Conservation (phyloP, 1,140 invertebrate species). For the Bombyx mandarina region DNA sequence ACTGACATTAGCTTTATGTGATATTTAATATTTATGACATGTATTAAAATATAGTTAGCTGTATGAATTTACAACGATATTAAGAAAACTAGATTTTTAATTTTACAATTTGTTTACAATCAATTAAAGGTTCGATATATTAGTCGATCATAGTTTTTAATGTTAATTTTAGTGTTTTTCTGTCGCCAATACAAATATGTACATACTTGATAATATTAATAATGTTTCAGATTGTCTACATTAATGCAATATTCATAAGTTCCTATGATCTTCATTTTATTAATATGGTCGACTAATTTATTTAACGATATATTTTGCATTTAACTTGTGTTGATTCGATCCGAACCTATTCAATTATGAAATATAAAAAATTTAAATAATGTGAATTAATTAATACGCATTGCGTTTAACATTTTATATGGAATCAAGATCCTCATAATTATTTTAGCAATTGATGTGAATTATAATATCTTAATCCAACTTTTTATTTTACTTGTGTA, state of each 20-base stretch:
- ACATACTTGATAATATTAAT: not conserved
- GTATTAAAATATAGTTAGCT: conserved; percentile 46
- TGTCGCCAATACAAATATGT: not conserved
- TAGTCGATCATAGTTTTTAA: not conserved
- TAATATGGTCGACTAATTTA: no score
- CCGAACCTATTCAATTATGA: conserved; percentile 4
- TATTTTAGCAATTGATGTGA: no score
- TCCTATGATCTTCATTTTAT: no score
- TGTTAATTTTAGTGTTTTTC: not conserved
- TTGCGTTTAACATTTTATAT: no score
- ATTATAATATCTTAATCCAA: no score
- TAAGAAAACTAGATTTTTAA: not conserved
- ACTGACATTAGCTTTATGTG: conserved; percentile 67
- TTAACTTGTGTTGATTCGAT: not conserved
- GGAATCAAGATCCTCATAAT: no score
- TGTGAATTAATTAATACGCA: not conserved
- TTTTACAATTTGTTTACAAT: no score
- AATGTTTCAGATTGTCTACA: not conserved
- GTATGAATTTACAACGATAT: conserved; percentile 27
- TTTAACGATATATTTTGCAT: not conserved
- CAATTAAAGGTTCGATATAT: no score
- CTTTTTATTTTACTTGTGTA: no score
- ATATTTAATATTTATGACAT: conserved; percentile 66
- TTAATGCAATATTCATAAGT: no score
- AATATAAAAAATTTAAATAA: not conserved